Evolutionary conservation across 2,888 invertebrate genomes (phyloP).

Genomic region (Hypena proboscidalis): DNA sequence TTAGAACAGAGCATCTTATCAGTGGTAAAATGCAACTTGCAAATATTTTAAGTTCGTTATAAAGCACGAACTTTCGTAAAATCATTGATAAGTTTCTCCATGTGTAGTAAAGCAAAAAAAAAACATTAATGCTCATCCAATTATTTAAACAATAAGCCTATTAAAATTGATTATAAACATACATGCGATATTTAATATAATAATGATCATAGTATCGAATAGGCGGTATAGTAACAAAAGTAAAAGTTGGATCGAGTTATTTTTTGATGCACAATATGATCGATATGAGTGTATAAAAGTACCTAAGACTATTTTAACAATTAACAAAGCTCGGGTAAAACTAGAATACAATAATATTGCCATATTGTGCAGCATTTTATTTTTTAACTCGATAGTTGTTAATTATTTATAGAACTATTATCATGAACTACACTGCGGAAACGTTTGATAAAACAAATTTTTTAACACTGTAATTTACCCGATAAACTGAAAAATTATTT

Average conservation of each 20-base stretch:
- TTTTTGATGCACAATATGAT: constrained; percentile 46
- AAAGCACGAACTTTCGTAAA: constrained; percentile 10
- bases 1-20: constrained; percentile 14
- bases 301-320: constrained; percentile 14
- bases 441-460: not conserved
- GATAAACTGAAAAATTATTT: not conserved
- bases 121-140: not conserved
- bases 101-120: constrained; percentile 12
- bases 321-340: constrained; percentile 23
- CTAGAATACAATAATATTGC: constrained; percentile 31
- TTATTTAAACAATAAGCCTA: constrained; percentile 1
- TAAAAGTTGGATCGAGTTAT: constrained; percentile 55
- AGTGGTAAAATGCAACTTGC: constrained; percentile 5
- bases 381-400: too few relatives aligned
- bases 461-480: not conserved
- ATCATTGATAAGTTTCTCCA: constrained; percentile 9
- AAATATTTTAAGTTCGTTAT: constrained; percentile 10
- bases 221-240: constrained; percentile 30
- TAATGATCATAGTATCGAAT: constrained; percentile 3
- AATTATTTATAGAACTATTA: too few relatives aligned
- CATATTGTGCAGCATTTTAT: constrained; percentile 39
- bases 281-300: constrained; percentile 27
- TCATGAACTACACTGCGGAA: too few relatives aligned
- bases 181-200: constrained; percentile 7
- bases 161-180: not conserved